Conservation (phyloP, 2,797 vertebrate genomes). For the Sphenopsis melanotis region DNA sequence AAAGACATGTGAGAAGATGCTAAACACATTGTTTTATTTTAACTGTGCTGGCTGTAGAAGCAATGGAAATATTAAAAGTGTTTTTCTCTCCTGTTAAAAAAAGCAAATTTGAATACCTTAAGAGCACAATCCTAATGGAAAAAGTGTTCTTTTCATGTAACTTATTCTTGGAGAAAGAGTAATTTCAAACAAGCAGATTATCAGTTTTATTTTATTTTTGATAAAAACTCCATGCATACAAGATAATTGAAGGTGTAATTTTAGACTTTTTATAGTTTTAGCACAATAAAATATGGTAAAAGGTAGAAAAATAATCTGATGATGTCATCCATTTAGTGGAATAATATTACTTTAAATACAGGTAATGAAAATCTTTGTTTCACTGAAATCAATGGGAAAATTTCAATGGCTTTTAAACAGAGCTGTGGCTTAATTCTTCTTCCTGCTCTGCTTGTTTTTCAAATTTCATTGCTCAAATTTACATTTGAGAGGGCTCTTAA, state of each 20-base stretch:
- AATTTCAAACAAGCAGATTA: background rate
- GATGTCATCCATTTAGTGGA: background rate
- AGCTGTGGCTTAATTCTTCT: background rate
- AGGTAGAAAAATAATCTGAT: background rate
- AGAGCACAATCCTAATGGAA: background rate
- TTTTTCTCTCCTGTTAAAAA: background rate
- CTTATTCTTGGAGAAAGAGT: background rate
- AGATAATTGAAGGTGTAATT: background rate
- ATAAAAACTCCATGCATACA: background rate
- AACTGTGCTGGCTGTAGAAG: background rate
- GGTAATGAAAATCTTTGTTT: background rate
- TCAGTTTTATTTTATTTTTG: background rate
- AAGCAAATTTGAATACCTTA: background rate
- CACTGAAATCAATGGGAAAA: background rate
- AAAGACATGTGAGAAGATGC: background rate
- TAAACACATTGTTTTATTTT: background rate
- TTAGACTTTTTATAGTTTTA: background rate
- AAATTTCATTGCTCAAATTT: background rate
- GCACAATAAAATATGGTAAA: background rate
- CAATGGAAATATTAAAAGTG: background rate
- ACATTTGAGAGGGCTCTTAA: background rate
- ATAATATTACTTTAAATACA: background rate
- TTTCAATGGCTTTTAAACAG: background rate
- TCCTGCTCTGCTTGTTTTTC: background rate
- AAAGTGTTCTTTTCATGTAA: background rate